phyloP scores from a whole-genome alignment of 2,797 vertebrate species.

The Parauchenoglanis punctatus region DNA sequence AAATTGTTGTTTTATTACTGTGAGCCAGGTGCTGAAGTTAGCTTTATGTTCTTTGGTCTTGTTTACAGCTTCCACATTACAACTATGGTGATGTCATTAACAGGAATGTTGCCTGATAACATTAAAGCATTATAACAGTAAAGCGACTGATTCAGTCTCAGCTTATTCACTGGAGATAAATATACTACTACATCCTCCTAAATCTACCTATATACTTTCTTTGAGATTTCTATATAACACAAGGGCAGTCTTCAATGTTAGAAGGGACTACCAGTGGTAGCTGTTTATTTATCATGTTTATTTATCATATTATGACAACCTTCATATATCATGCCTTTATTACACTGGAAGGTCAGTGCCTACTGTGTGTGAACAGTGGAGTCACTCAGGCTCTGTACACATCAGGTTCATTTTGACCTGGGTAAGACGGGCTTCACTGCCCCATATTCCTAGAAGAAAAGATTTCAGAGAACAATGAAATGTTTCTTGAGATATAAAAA shows the following conservation, averaged over 20 bases:
- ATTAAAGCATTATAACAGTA: neutral
- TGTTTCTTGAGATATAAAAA: neutral
- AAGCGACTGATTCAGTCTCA: neutral
- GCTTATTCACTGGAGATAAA: neutral
- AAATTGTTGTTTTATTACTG: neutral
- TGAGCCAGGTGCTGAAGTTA: neutral
- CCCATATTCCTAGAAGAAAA: neutral
- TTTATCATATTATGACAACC: neutral
- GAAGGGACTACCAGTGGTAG: neutral
- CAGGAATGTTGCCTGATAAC: neutral
- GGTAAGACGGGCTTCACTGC: neutral
- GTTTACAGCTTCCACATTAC: neutral
- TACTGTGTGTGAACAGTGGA: neutral
- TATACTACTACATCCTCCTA: constrained; percentile 3
- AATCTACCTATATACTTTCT: neutral
- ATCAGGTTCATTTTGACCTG: neutral
- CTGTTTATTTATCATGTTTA: constrained; percentile 1
- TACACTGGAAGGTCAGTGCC: constrained; percentile 8
- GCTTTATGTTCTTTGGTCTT: neutral
- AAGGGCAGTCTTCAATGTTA: neutral
- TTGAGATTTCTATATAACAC: constrained; percentile 11
- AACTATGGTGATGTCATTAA: neutral
- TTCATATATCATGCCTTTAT: constrained; percentile 16
- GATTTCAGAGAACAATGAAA: neutral
- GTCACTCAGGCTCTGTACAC: neutral